Evolutionary conservation across 1,140 invertebrate genomes (phyloP), one percentile per base, ranked within the genome.

Genomic region (Cotesia typhae): DNA sequence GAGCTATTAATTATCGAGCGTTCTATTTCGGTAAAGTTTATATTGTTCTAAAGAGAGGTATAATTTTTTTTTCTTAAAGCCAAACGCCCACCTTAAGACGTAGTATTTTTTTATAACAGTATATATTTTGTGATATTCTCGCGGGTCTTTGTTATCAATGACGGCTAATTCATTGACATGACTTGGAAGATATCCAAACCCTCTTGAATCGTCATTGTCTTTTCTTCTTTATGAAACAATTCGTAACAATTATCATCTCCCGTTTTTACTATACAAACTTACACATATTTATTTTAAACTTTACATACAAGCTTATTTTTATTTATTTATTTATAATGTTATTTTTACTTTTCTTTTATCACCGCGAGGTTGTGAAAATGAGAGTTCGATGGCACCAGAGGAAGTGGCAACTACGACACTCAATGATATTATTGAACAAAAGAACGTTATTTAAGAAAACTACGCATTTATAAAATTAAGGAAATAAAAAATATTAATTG

Each of bases 331-430:
- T 47, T 47, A 47, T 47, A 47, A 52, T 52, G 28, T 37, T 36
- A 38, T 37, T 63, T 63, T 37, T 63, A 63, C 36, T 36, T 63
- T 20, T 20, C n/a, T 59, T 63, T 63, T 63, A 63, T 63, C 60
- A 41, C 35, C 6, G 7, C 12, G 60, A 63, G 60, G 60, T 63
- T 5, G 60, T 63, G 60, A n/a, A 37, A 59, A 9, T 20, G 57
- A 61, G 59, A 61, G 59, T 63, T 63, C 60, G 60, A 63, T 63
- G 60, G 60, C 60, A 63, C 35, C 12, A 12, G 57, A 59, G 20
- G 20, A 59, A 28, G 57, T 20, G 53, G n/a, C 53, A 14, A 55
- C 14, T 59, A 28, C 14, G 60, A 63, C 60, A 63, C 37, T 63
- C 7, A 37, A 63, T n/a, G 10, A 38, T 63, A 59, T 20, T 28